These are phyloP conservation scores for Menura novaehollandiae DNA, from an alignment of 2,113 vertebrate species.

Conservation along the genomic window DNA sequence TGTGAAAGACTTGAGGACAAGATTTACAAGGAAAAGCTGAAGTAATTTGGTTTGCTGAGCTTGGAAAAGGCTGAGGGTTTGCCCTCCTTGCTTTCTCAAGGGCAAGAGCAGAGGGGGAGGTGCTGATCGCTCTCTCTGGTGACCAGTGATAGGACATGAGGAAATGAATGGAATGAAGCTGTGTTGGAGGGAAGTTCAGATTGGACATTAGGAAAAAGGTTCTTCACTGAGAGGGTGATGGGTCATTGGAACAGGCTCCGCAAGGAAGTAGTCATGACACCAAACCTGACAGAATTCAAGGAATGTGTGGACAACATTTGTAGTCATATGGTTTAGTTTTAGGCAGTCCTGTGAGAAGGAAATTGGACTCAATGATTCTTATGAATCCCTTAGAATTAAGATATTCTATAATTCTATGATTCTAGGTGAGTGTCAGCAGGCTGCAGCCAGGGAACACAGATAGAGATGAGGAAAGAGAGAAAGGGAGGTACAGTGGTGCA, in stretches of 20 bases:
- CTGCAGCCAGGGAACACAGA: not conserved
- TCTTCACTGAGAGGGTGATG: not conserved
- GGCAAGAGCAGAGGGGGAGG: fast-evolving
- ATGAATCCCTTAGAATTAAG: not conserved
- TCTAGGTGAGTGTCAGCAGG: not conserved
- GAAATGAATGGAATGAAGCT: not conserved
- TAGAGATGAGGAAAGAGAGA: not conserved
- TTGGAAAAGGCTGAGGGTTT: not conserved
- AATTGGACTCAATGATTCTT: not conserved
- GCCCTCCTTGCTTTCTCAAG: not conserved
- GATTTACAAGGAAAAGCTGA: not conserved
- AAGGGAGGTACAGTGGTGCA: not conserved
- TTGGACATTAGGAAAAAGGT: not conserved
- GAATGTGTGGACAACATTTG: not conserved
- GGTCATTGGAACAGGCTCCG: not conserved
- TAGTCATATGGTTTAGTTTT: not conserved
- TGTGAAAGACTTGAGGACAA: not conserved
- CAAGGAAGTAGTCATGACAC: not conserved
- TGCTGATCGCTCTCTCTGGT: not conserved
- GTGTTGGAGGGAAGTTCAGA: not conserved
- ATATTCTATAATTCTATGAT: not conserved
- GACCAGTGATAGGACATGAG: not conserved
- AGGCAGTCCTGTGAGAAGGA: not conserved
- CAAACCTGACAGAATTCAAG: not conserved
- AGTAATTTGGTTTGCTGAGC: not conserved